Evolutionary conservation across 2,113 vertebrate genomes (phyloP).

Genomic region (Forbesichthys papilliferus): DNA sequence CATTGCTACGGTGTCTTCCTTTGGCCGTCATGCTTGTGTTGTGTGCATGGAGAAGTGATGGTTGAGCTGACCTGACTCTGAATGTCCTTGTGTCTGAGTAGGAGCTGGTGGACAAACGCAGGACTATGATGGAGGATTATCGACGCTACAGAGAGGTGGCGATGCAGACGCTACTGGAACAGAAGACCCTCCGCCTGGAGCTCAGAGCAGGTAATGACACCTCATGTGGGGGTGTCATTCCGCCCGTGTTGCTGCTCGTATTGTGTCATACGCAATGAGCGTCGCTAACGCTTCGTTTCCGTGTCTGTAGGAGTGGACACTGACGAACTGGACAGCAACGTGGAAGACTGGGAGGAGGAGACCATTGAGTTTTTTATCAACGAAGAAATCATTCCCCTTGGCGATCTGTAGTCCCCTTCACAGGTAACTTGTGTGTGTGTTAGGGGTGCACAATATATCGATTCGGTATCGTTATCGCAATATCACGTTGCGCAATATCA

Average conservation of each 20-base stretch:
- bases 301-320: slow-evolving; percentile 85
- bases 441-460: too few relatives aligned
- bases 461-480: too few relatives aligned
- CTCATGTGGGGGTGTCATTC: too few relatives aligned
- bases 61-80: not conserved
- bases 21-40: not conserved
- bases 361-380: slow-evolving; percentile 99
- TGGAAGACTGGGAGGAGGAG: slow-evolving; percentile 99
- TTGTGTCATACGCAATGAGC: too few relatives aligned
- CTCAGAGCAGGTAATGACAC: slow-evolving; percentile 85
- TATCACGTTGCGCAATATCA: too few relatives aligned
- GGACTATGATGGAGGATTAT: slow-evolving; percentile 97
- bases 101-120: slow-evolving; percentile 93
- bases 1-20: too few relatives aligned
- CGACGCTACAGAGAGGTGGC: slow-evolving; percentile 86
- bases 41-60: not conserved
- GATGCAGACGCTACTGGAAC: slow-evolving; percentile 82
- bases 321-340: slow-evolving; percentile 95
- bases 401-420: slow-evolving; percentile 84
- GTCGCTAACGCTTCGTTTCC: not conserved
- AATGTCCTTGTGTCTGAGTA: slow-evolving; percentile 57
- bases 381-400: slow-evolving; percentile 95
- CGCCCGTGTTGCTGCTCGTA: too few relatives aligned
- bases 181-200: slow-evolving; percentile 87
- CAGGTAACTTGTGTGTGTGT: slow-evolving; percentile 57